phyloP scores from a whole-genome alignment of 2,888 invertebrate genomes.

The Brachypterus glaber region DNA sequence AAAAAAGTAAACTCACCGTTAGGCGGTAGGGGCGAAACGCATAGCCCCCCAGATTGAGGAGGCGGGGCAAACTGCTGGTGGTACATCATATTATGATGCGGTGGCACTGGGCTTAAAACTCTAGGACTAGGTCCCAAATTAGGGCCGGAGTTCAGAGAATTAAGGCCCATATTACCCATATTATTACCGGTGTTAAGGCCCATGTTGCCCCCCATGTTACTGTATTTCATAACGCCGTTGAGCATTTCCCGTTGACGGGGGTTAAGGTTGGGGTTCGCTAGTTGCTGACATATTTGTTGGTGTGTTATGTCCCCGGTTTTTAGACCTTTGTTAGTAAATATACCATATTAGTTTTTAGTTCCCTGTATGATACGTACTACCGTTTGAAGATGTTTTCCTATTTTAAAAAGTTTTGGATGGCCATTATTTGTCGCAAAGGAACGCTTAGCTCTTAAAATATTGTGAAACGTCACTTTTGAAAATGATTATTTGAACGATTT shows the following conservation, averaged over 20 bases:
- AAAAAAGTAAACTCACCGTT: slow-evolving; percentile 42
- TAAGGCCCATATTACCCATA: slow-evolving; percentile 2
- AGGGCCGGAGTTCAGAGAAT: no score
- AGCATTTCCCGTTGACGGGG: slow-evolving; percentile 64
- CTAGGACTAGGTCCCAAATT: slow-evolving; percentile 34
- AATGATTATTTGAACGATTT: no score
- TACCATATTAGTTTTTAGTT: no score
- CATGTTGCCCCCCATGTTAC: slow-evolving; percentile 24
- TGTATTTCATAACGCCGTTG: slow-evolving; percentile 54
- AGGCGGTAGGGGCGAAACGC: slow-evolving; percentile 54
- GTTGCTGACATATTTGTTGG: slow-evolving; percentile 66
- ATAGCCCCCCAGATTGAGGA: slow-evolving; percentile 40
- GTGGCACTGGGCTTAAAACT: slow-evolving; percentile 38
- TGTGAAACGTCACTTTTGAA: no score
- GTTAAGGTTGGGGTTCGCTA: slow-evolving; percentile 63
- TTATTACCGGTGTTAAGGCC: slow-evolving; percentile 10
- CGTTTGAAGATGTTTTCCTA: no score
- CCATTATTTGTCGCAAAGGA: no score
- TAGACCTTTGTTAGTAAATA: slow-evolving; percentile 49
- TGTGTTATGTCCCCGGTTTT: slow-evolving; percentile 68
- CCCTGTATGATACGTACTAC: no score
- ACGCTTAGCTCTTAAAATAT: no score
- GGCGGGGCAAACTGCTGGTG: slow-evolving; percentile 32
- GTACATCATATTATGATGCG: slow-evolving; percentile 43
- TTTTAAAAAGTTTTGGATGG: no score